Conservation (phyloP, 2,797 vertebrate species). For the Lophius americanus region DNA sequence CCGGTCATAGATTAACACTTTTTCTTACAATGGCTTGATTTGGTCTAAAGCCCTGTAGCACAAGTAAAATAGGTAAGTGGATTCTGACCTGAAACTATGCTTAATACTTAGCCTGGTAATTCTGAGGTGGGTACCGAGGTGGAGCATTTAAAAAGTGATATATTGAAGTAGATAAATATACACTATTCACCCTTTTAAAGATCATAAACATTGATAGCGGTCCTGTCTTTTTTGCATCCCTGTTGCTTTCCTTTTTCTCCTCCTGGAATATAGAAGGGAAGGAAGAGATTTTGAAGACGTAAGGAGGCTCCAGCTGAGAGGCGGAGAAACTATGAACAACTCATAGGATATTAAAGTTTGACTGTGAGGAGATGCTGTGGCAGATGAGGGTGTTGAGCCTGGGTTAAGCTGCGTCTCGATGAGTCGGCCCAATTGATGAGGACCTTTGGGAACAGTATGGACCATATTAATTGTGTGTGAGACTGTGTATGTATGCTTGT, state of each 20-base stretch:
- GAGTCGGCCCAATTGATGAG: slow-evolving; percentile 70
- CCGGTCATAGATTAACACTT: neutral
- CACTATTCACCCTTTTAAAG: neutral
- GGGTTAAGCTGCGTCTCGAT: slow-evolving; percentile 50
- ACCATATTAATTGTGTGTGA: slow-evolving; percentile 51
- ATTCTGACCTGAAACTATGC: too few relatives aligned
- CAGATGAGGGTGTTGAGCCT: slow-evolving; percentile 47
- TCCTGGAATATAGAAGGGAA: neutral
- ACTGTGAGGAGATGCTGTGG: slow-evolving; percentile 51
- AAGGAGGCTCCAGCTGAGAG: neutral
- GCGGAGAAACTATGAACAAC: slow-evolving; percentile 16
- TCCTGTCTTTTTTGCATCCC: slow-evolving; percentile 12
- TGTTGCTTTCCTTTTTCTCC: neutral
- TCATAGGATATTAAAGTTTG: slow-evolving; percentile 30
- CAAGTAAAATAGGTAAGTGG: too few relatives aligned
- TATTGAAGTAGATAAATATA: too few relatives aligned
- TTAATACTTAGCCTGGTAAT: too few relatives aligned
- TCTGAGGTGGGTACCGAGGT: too few relatives aligned
- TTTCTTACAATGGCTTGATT: too few relatives aligned
- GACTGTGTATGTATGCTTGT: slow-evolving; percentile 7
- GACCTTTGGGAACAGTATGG: slow-evolving; percentile 54
- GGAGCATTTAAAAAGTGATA: too few relatives aligned
- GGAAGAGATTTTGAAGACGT: slow-evolving; percentile 7
- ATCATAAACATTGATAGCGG: slow-evolving; percentile 5
- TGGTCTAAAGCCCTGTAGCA: too few relatives aligned